These are phyloP conservation scores for Gallinago nigripennis DNA, from an alignment of 2,797 vertebrate genomes.

Conservation along the genomic window DNA sequence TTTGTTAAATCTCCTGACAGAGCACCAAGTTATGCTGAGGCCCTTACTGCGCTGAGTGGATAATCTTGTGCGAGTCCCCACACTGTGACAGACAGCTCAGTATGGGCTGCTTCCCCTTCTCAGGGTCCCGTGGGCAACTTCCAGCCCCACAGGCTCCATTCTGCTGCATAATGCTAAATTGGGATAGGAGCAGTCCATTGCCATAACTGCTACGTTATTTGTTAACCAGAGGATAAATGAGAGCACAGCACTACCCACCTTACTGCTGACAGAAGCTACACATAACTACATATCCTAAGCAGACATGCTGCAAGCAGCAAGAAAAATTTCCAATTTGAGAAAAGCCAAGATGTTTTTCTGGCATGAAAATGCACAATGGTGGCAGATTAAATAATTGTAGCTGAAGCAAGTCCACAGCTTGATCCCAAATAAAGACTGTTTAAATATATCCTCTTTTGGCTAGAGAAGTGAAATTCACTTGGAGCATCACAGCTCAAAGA, in stretches of 20 bases:
- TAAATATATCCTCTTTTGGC: constrained; percentile 8
- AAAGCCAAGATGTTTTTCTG: neutral
- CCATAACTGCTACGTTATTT: neutral
- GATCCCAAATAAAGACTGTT: constrained; percentile 19
- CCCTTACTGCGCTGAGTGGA: rapidly evolving
- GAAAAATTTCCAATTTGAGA: neutral
- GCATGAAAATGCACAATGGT: neutral
- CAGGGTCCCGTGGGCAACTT: neutral
- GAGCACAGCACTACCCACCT: neutral
- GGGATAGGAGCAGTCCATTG: neutral
- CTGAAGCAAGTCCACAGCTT: constrained; percentile 25
- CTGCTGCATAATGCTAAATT: neutral
- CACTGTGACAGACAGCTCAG: neutral
- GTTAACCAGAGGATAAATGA: neutral
- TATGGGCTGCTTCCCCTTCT: neutral
- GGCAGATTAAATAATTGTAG: constrained; percentile 7
- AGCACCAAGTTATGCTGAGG: neutral
- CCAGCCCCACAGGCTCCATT: neutral
- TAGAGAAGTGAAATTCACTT: neutral
- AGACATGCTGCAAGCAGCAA: neutral
- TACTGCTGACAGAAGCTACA: neutral
- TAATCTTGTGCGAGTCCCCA: neutral
- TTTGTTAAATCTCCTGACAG: neutral
- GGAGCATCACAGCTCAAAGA: neutral
- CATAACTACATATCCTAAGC: neutral